Base-by-base conservation (phyloP, 1,140 invertebrate genomes). In the Drosophila carrolli region DNA sequence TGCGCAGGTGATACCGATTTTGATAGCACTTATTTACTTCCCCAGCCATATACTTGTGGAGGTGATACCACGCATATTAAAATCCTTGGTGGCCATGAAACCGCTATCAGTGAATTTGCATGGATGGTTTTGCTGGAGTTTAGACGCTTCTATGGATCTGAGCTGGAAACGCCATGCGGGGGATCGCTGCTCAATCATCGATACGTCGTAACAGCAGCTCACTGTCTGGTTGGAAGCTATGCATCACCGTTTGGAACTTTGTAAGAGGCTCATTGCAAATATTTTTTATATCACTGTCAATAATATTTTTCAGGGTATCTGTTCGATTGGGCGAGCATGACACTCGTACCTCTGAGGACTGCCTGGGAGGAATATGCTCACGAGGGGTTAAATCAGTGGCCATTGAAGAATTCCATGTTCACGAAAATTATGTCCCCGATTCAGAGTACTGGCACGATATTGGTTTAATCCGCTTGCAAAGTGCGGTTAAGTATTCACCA, bases 281-380 rank as follows among this genome's bases (percentile, higher is more conserved):
- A 19, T 54, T 7, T 11, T 37, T 3, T n/a, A 9, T 32, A 32
- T 7, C 7, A 1, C 29, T 32, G 14, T 61, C 16, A 8, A 10
- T 50, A 2, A 65, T n/a, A 10, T 9, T 5, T 44, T 70, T 10
- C 54, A 92, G 91, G 14, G 65, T 81, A 0, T 91, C 92, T n/a
- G 92, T 94, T 8, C 91, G 93, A 32, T 76, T 94, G n/a, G 94
- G 94, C 1, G 94, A 94, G 61, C 93, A 93, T 73, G 92, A 94
- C 67, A 93, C 91, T 80, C 78, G 13, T 91, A 92, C 55, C 23
- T 62, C 41, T 0, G 61, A 92, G 10, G 94, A 94, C 65, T 94
- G 94, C 54, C 56, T 65, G 1, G 86, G 57, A 19, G 78, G 90
- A 14, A 41, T 60, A 4, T 90, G 92, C 46, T 68, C 82, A 1